These are phyloP conservation scores for Madoqua kirkii DNA, from an alignment of 2,113 vertebrate species.

Conservation along the genomic window DNA sequence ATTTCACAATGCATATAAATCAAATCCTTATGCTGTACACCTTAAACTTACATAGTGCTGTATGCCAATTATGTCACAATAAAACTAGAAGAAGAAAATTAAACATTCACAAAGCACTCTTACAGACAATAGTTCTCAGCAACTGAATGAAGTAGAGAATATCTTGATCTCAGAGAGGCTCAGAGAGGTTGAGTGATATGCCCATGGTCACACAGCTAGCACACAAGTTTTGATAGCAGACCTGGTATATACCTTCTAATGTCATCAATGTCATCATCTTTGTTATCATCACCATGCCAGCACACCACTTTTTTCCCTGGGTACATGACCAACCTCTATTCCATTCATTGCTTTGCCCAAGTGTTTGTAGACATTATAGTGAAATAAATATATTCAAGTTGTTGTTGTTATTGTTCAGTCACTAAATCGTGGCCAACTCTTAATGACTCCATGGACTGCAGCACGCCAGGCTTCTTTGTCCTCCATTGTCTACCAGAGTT, in stretches of 20 bases:
- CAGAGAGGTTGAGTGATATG: not conserved
- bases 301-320: not conserved
- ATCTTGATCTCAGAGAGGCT: not conserved
- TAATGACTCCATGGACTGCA: not conserved
- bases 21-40: not conserved
- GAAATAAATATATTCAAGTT: not conserved
- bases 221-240: not conserved
- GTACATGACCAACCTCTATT: not conserved
- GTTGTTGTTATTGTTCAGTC: not conserved
- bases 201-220: not conserved
- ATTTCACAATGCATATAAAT: not conserved
- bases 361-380: not conserved
- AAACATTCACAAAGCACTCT: not conserved
- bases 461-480: not conserved
- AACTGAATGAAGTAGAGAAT: not conserved
- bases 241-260: not conserved
- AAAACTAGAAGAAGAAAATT: not conserved
- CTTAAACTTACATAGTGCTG: not conserved
- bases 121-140: not conserved
- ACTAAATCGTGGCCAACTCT: not conserved
- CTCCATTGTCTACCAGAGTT: not conserved
- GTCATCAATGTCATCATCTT: fast-evolving
- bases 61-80: not conserved
- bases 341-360: not conserved
- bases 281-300: fast-evolving